These are phyloP conservation scores for Arvicanthis niloticus DNA, from an alignment of 2,113 vertebrate genomes.

Conservation along the genomic window DNA sequence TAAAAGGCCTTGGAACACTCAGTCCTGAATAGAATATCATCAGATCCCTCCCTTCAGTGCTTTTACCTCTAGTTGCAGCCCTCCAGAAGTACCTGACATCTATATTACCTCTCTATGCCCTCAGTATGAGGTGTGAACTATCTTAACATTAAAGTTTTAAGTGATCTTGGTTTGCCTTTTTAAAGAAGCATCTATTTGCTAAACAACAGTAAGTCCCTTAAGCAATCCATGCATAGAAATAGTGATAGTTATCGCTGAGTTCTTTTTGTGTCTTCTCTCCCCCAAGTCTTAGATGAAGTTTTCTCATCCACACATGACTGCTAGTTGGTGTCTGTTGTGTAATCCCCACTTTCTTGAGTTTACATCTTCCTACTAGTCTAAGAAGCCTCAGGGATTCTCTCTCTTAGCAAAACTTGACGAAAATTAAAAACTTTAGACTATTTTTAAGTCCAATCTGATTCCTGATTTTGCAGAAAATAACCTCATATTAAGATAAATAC, in stretches of 20 bases:
- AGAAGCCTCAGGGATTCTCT: background rate
- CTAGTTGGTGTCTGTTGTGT: background rate
- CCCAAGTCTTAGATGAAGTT: background rate
- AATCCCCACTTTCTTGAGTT: background rate
- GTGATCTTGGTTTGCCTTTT: background rate
- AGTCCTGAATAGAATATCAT: background rate
- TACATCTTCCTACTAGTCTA: background rate
- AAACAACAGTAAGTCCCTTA: background rate
- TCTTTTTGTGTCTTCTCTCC: background rate
- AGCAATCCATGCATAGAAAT: background rate
- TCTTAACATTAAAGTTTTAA: background rate
- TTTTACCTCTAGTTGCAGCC: background rate
- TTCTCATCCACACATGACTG: background rate
- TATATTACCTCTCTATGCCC: background rate
- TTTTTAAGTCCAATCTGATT: background rate
- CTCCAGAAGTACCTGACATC: background rate
- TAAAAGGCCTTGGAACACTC: background rate
- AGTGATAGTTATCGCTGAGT: background rate
- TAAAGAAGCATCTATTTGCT: background rate
- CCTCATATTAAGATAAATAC: background rate
- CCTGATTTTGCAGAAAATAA: background rate
- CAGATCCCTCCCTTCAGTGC: background rate
- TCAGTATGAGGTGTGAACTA: background rate
- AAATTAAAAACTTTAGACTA: background rate
- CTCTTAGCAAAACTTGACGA: background rate